Conservation (phyloP, 2,113 vertebrate species). For the Bostrychus sinensis region DNA sequence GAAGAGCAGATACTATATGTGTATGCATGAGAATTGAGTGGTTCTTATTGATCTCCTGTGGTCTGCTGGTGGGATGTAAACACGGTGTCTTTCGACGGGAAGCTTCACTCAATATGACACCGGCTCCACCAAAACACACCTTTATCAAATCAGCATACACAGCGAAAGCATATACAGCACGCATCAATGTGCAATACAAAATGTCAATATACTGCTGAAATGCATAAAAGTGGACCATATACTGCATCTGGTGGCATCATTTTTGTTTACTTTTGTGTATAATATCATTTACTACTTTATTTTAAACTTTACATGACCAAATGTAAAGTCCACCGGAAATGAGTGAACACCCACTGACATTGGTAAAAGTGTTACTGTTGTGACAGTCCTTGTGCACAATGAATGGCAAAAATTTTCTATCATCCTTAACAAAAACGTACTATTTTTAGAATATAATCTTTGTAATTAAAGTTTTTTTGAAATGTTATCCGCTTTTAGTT, state of each 20-base stretch:
- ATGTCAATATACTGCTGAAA: neutral
- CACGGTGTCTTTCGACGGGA: conserved; percentile 73
- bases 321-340: too few relatives aligned
- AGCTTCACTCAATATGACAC: conserved; percentile 65
- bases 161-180: neutral
- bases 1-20: conserved; percentile 63
- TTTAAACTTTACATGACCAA: too few relatives aligned
- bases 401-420: too few relatives aligned
- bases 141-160: conserved; percentile 44
- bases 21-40: conserved; percentile 80
- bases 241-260: neutral
- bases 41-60: conserved; percentile 71
- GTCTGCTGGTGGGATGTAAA: conserved; percentile 72
- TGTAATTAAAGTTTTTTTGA: too few relatives aligned
- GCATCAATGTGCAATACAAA: neutral
- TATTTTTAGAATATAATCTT: too few relatives aligned
- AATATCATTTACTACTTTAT: neutral
- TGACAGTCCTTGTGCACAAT: too few relatives aligned
- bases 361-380: too few relatives aligned
- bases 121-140: conserved; percentile 45
- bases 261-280: too few relatives aligned
- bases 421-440: too few relatives aligned
- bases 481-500: too few relatives aligned
- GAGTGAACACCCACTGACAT: too few relatives aligned
- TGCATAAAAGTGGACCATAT: neutral